A percentile compares a stretch with the other conserved stretches of the same genome.
Evolutionary conservation across 2,113 vertebrate genomes (phyloP).

Genomic region (Ranitomeya variabilis): DNA sequence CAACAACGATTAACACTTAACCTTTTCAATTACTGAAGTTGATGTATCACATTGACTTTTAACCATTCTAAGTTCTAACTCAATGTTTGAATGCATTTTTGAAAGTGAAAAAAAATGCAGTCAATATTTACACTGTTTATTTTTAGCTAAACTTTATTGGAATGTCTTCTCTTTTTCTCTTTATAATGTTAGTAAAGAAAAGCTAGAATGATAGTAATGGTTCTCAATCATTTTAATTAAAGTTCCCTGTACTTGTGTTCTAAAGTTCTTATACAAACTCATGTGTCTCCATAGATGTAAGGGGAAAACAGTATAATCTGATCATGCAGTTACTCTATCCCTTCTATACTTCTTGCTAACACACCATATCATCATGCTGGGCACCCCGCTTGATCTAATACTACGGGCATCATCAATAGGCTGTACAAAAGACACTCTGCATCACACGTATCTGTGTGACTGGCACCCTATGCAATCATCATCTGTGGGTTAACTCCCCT

Average conservation of each 20-base stretch:
- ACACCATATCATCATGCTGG: no score
- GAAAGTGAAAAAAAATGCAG: background rate
- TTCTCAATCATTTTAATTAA: background rate
- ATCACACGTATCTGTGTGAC: no score
- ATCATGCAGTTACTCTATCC: no score
- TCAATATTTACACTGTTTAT: background rate
- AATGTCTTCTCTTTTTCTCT: background rate
- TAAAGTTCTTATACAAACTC: background rate
- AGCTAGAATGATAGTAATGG: background rate
- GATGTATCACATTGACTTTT: slow-evolving; percentile 5
- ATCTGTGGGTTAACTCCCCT: no score
- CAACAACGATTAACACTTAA: slow-evolving; percentile 7
- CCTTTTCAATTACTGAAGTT: slow-evolving; percentile 25
- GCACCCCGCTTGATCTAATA: no score
- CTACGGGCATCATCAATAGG: no score
- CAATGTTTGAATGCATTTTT: background rate
- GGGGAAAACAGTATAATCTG: background rate
- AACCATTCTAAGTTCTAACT: background rate
- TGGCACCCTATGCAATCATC: no score
- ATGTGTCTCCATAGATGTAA: background rate
- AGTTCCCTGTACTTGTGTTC: background rate
- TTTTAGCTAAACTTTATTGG: background rate
- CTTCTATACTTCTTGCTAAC: no score
- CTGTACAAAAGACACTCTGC: no score
- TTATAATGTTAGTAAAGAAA: background rate